phyloP scores from a whole-genome alignment of 2,797 vertebrate genomes.

The Sebastes nivosus region DNA sequence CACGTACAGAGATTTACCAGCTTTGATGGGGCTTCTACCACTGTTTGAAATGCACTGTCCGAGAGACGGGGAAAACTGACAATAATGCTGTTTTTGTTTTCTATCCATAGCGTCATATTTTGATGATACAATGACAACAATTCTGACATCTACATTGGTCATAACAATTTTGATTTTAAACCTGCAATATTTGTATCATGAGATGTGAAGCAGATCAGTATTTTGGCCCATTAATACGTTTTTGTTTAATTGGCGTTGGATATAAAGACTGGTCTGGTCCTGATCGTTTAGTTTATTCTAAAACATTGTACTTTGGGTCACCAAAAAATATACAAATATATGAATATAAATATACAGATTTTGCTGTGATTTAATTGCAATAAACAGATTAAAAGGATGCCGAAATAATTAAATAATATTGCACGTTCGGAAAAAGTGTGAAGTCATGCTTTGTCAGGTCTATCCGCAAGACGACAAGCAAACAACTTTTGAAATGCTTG shows the following conservation, averaged over 20 bases:
- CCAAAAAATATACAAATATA: neutral
- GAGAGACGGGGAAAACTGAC: neutral
- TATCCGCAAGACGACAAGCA: too few species aligned
- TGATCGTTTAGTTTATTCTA: neutral
- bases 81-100: neutral
- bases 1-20: constrained; percentile 22
- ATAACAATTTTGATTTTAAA: neutral
- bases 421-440: too few species aligned
- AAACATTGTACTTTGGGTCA: neutral
- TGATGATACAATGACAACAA: neutral
- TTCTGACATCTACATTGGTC: neutral
- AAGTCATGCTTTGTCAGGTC: too few species aligned
- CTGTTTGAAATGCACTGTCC: constrained; percentile 16
- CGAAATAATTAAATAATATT: too few species aligned
- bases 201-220: neutral
- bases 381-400: too few species aligned
- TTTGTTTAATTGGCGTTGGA: neutral
- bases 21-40: neutral
- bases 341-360: too few species aligned
- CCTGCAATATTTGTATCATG: neutral
- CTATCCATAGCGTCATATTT: neutral
- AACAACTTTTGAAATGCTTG: too few species aligned
- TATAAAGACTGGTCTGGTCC: neutral
- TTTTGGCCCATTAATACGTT: neutral
- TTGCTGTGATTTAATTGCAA: too few species aligned